Conservation (phyloP, 1,140 invertebrate genomes). For the Platyura marginata region DNA sequence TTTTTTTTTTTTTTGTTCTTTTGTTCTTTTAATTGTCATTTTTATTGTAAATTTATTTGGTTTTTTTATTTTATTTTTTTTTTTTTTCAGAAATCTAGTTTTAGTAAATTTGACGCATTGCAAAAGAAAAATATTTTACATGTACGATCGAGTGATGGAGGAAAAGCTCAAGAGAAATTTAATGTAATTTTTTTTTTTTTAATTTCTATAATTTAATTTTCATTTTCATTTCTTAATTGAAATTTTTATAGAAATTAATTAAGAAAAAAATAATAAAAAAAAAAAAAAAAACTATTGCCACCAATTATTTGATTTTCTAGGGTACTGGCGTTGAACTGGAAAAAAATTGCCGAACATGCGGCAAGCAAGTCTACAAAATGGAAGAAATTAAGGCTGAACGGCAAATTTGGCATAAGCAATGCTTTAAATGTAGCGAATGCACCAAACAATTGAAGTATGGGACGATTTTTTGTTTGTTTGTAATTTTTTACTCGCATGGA, state of each 20-base stretch:
- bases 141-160: constrained; percentile 41
- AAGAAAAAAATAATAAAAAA: neutral
- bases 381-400: constrained; percentile 80
- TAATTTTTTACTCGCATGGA: neutral
- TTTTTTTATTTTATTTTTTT: constrained; percentile 15
- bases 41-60: constrained; percentile 6
- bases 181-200: constrained; percentile 31
- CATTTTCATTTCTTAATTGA: neutral
- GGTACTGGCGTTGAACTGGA: constrained; percentile 16
- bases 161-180: constrained; percentile 46
- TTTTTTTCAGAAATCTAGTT: constrained; percentile 51
- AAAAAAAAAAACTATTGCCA: too few relatives aligned
- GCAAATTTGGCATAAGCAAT: constrained; percentile 70
- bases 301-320: neutral
- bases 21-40: too few relatives aligned
- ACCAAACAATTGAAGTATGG: constrained; percentile 71
- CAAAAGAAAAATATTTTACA: constrained; percentile 48
- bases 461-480: neutral
- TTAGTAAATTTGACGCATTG: constrained; percentile 53
- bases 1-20: too few relatives aligned
- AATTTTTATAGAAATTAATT: neutral
- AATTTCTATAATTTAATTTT: neutral
- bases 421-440: constrained; percentile 78
- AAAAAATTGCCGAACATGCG: constrained; percentile 54
- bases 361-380: constrained; percentile 85